A percentile compares a stretch with the other conserved stretches of the same genome.
Conservation (phyloP, 2,113 vertebrate genomes). For the Neotragus moschatus region DNA sequence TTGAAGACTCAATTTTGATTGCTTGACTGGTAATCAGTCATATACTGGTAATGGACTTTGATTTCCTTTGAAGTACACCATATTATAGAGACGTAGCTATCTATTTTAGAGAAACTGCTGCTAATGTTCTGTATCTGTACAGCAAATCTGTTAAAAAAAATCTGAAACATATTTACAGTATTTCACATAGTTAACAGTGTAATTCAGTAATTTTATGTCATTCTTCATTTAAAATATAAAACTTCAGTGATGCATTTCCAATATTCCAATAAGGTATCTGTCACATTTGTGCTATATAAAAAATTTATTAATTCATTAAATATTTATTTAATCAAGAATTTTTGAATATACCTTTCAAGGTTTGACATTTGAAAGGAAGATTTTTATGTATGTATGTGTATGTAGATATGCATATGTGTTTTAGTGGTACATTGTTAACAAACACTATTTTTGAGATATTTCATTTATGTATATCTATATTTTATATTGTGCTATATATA, state of each 20-base stretch:
- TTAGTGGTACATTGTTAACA: neutral
- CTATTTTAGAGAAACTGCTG: neutral
- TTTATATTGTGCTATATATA: neutral
- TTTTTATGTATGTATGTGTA: neutral
- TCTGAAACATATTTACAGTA: neutral
- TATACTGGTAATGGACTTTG: neutral
- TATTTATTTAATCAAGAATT: constrained; percentile 21
- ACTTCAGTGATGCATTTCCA: neutral
- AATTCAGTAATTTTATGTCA: constrained; percentile 7
- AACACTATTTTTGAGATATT: neutral
- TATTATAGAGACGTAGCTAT: neutral
- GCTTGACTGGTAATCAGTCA: neutral
- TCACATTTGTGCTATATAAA: neutral
- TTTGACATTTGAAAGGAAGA: neutral
- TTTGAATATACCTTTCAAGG: neutral
- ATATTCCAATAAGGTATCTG: neutral
- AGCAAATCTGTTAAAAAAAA: neutral
- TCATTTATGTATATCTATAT: neutral
- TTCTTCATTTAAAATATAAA: neutral
- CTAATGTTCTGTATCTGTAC: neutral
- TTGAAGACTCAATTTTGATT: constrained; percentile 10
- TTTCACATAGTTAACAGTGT: neutral
- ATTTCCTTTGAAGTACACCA: neutral
- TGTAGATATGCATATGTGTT: neutral
- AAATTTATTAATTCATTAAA: neutral